Evolutionary conservation across 2,797 vertebrate species (phyloP), one percentile per base, ranked within the genome.

Genomic region (Dermochelys coriacea): DNA sequence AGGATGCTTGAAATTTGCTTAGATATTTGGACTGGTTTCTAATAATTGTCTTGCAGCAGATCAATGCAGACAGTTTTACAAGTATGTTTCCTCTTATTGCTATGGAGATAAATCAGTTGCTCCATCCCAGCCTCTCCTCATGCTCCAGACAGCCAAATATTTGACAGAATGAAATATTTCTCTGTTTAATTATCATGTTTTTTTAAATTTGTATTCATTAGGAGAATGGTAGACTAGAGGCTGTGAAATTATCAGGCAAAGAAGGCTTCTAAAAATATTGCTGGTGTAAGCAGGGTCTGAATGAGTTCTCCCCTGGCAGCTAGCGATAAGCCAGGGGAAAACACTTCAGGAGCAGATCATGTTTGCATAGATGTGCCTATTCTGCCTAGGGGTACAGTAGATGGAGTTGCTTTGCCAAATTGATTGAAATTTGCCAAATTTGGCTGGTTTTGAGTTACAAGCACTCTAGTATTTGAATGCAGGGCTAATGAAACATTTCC

Each of bases 191-290:
- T 94, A 91, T 91, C 57, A 82, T 92, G 92, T 86, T 91, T 93
- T 98, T 98, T 98, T 98, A 93, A 95, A 97, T 97, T 97, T 98
- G 82, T 89, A 95, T 97, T 96, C 95, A 79, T 95, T 87, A 47
- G 82, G 86, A 96, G 84, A 90, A 61, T 91, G 91, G 78, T 89
- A 96, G 94, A 96, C 86, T 91, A 95, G 92, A 96, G 91, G 88
- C 86, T 97, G 95, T 77, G 96, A 97, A 97, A 88, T 88, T 93
- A 89, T 95, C 82, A 95, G 95, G 94, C 90, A 95, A 96, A 96
- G 92, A 91, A 89, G 91, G 94, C 90, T 96, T 97, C 96, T 97
- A 97, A 97, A 98, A 97, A 89, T 88, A 92, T 90, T 86, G 90
- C 85, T 97, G 91, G 90, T 7, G 0, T 27, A 82, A 87, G 64